Evolutionary conservation across 2,888 invertebrate genomes (phyloP), one percentile per base, ranked within the genome.

Genomic region (Neoitamus cyanurus): DNA sequence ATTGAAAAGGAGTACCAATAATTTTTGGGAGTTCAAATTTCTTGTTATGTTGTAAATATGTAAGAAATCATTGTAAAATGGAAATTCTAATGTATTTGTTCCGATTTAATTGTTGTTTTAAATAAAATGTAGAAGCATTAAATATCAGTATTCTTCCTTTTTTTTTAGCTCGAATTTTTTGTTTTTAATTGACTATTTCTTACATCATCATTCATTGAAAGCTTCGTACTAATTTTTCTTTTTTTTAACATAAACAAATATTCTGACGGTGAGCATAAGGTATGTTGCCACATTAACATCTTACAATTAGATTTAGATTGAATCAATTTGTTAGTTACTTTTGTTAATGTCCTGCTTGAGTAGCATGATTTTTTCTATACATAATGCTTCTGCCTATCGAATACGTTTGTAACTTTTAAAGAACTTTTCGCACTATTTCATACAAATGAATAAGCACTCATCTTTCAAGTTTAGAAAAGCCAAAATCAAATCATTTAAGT

Each of bases 261-360:
- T 25, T 69, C 68, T 69, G 82, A 69, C 69, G 68, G 69, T 91
- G 91, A 91, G 91, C 91, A 91, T 91, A 91, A 91, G 91, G 91
- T 91, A 91, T 88, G 91, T 90, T 88, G 34, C 25, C 58, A 68
- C 37, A 58, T 48, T 31, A 15, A 78, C 11, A 58, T 78, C 25
- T 75, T 75, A 7, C n/a, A n/a, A n/a, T 58, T 58, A 58, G 25
- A 25, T 58, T 58, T 58, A 34, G 31, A 34, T 72, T 34, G 9
- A 72, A 72, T 72, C n/a, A 34, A 72, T 31, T 34, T 70, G 15
- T 70, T 72, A 34, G 30, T 34, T 58, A 58, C 20, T 15, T 72
- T 72, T 11, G 30, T 72, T 34, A 31, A 72, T 72, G 72, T 72
- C 58, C 58, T 58, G 58, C 58, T 58, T 58, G 58, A 20, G 20